Evolutionary conservation across 1,140 invertebrate species (phyloP).

Genomic region (Heterodera carotae): DNA sequence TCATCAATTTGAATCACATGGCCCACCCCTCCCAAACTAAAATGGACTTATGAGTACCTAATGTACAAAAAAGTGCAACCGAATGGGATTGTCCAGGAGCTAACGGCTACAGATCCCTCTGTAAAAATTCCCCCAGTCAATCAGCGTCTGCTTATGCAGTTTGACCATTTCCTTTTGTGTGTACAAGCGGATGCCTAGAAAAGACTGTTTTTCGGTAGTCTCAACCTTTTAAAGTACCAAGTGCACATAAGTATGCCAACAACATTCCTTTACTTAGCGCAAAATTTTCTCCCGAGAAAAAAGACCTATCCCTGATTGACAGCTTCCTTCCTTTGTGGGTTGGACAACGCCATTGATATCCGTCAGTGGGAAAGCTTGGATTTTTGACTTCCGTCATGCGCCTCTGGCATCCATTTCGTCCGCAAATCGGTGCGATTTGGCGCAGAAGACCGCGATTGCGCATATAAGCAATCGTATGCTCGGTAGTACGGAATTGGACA

Average conservation of each 20-base stretch:
- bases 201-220: too few relatives aligned
- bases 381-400: slow-evolving; percentile 20
- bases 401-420: neutral
- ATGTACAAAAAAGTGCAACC: neutral
- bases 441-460: slow-evolving; percentile 14
- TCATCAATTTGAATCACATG: slow-evolving; percentile 13
- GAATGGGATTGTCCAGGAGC: slow-evolving; percentile 1
- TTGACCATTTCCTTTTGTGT: neutral
- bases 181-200: too few relatives aligned
- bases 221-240: neutral
- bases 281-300: neutral
- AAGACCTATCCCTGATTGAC: neutral
- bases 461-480: slow-evolving; percentile 4
- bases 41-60: neutral
- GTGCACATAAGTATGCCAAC: slow-evolving; percentile 1
- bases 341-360: slow-evolving; percentile 11
- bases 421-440: slow-evolving; percentile 1
- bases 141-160: neutral
- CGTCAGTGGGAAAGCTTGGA: neutral
- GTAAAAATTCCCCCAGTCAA: slow-evolving; percentile 1
- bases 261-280: neutral
- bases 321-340: slow-evolving; percentile 5
- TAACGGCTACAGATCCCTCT: slow-evolving; percentile 3
- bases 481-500: slow-evolving; percentile 10
- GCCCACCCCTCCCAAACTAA: slow-evolving; percentile 10